Percentiles rank a stretch among this genome's conserved stretches.
phyloP scores from a whole-genome alignment of 92 coral and sea anemone species.

The Phenganax stokvisi region DNA sequence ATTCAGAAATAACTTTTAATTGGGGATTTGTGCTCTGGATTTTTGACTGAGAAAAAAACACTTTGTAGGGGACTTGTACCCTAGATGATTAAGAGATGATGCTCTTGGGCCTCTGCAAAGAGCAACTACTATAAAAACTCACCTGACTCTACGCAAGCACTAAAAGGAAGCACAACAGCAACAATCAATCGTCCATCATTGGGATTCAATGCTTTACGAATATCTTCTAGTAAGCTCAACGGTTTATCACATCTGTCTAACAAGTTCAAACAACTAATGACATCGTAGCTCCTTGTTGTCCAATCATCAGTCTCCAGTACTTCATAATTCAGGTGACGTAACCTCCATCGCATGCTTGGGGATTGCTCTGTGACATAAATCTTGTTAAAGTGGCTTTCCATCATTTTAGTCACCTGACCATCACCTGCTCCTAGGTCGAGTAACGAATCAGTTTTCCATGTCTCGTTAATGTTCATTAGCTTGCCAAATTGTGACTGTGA shows the following conservation, averaged over 20 bases:
- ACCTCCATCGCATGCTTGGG: conserved; percentile 91
- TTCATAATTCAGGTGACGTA: conserved; percentile 43
- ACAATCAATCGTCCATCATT: conserved; percentile 68
- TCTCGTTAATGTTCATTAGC: conserved; percentile 52
- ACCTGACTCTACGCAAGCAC: conserved; percentile 95
- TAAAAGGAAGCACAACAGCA: conserved; percentile 82
- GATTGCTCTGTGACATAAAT: conserved; percentile 91
- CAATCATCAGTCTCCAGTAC: conserved; percentile 72
- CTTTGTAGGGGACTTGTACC: no score
- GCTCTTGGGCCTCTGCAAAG: background rate
- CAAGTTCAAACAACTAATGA: conserved; percentile 76
- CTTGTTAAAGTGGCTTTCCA: conserved; percentile 77
- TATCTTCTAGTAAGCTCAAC: conserved; percentile 58
- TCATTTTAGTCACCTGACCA: conserved; percentile 80
- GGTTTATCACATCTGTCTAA: conserved; percentile 96
- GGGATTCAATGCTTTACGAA: conserved; percentile 54
- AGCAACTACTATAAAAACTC: background rate
- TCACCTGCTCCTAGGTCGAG: conserved; percentile 96
- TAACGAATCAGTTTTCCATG: conserved; percentile 48
- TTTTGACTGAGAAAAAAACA: background rate
- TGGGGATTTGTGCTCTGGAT: background rate
- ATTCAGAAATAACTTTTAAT: background rate
- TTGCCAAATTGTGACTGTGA: conserved; percentile 69
- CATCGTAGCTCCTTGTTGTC: conserved; percentile 72
- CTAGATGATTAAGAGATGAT: background rate